Conservation (phyloP, 2,113 vertebrate species). For the Hemibagrus wyckioides region DNA sequence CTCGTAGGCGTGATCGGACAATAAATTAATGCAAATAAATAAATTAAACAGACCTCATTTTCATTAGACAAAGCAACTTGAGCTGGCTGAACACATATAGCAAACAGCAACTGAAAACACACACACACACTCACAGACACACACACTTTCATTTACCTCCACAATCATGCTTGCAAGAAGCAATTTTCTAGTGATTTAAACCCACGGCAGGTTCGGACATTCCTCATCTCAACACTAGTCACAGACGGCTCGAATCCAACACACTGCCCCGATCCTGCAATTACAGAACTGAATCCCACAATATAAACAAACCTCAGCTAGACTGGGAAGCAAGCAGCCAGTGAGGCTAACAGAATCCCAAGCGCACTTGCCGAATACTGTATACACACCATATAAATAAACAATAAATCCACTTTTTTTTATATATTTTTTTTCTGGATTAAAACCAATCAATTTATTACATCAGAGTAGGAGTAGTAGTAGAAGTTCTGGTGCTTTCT, state of each 20-base stretch:
- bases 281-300: slow-evolving; percentile 45
- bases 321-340: not conserved
- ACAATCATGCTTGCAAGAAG: slow-evolving; percentile 57
- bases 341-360: not conserved
- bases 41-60: slow-evolving; percentile 5
- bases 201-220: slow-evolving; percentile 41
- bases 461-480: not conserved
- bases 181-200: slow-evolving; percentile 62
- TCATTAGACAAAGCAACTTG: not conserved
- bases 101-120: slow-evolving; percentile 33
- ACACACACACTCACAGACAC: slow-evolving; percentile 22
- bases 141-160: slow-evolving; percentile 59
- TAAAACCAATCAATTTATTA: not conserved
- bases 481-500: not conserved
- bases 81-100: not conserved
- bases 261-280: slow-evolving; percentile 41
- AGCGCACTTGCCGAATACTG: not conserved
- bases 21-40: slow-evolving; percentile 22
- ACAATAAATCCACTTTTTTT: not conserved
- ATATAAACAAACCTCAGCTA: slow-evolving; percentile 42
- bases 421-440: not conserved
- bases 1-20: not conserved
- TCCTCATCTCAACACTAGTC: slow-evolving; percentile 50
- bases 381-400: not conserved
- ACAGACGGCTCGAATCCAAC: slow-evolving; percentile 43